Evolutionary conservation across 2,888 invertebrate genomes (phyloP), one percentile per base, ranked within the genome.

Genomic region (Aphelenchoides bicaudatus): DNA sequence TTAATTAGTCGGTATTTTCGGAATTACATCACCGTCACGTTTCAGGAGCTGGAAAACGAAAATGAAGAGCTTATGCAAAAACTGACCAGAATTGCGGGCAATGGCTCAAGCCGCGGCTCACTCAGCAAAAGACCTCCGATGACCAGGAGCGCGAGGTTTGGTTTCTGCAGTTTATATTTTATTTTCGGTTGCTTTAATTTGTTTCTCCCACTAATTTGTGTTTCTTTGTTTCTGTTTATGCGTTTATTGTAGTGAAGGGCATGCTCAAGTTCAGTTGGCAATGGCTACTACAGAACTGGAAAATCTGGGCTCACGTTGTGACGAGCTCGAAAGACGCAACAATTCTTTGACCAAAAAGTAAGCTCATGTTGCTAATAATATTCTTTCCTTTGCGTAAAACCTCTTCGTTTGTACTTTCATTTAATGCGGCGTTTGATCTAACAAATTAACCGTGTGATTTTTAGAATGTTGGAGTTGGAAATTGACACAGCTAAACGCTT

Each of bases 31-130:
- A 43, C 8, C 46, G 23, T n/a, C 8, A 43, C 10, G 84, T 86
- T 90, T 79, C 86, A 88, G 80, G 87, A 91, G 79, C 86, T 92
- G 81, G 93, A 94, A 83, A 91, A 91, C 82, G 93, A 94, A 85
- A 93, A 93, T 85, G 93, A 94, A 82, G 89, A 89, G 86, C 91
- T 91, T 87, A 88, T 92, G 87, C 89, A 90, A 84, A 71, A 70
- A 34, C 58, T 70, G 86, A 87, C 82, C 87, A 67, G 63, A 28
- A 64, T 71, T 58, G 67, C 70, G 66, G 70, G 67, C 10, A 31
- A 25, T 29, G 13, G 29, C 1, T 16, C 25, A 10, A 21, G 19
- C 37, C 27, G 38, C 19, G 8, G 21, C 19, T 16, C 19, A 23
- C 25, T 8, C 5, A 29, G 27, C 16, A 30, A 61, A 61, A 66